Base-by-base conservation (phyloP, 37 sponge, comb jelly and placozoan species). In the Aphrocallistes beatrix region DNA sequence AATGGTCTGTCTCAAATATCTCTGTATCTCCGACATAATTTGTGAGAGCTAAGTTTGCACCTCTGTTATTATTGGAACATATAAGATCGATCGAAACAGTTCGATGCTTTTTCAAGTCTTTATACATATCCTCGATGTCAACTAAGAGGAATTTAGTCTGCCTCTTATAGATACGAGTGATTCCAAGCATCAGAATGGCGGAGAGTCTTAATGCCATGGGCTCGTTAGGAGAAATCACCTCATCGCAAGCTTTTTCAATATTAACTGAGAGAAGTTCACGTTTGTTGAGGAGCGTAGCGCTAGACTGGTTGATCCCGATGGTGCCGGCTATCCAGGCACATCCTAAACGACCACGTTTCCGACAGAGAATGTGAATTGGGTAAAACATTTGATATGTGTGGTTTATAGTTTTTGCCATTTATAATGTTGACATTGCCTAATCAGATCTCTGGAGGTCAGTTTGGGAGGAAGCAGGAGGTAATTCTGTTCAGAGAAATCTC, bases 121-220 rank as follows among this genome's bases (percentile, higher is more conserved):
- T 60, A 13, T 60, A 60, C 75, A 60, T 60, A 13, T 60, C 75
- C 34, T 60, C 75, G 8, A 60, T 28, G 25, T 60, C 75, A 25
- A 3, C 75, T 30, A 60, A 13, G 3, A 60, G 34, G 75, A 60
- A 60, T 28, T 60, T 60, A 13, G 75, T 60, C 21, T 60, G 75
- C n/a, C 75, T 3, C 75, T 60, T 60, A 13, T 60, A 60, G 34
- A 60, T 60, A 6, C 75, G 25, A 60, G 75, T 30, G 25, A 60
- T 60, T 3, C 75, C 75, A 19, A 60, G 75, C 75, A 60, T 60
- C 75, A 60, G 34, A 60, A 60, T 60, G 34, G 75, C 75, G n/a
- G 75, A 19, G 10, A 60, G 34, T 60, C 75, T 19, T 30, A 60
- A 30, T 25, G 75, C 75, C 75, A 60, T 60, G 10, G 75, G 75